These are phyloP conservation scores for Salminus brasiliensis DNA, from an alignment of 2,113 vertebrate species.

Conservation along the genomic window DNA sequence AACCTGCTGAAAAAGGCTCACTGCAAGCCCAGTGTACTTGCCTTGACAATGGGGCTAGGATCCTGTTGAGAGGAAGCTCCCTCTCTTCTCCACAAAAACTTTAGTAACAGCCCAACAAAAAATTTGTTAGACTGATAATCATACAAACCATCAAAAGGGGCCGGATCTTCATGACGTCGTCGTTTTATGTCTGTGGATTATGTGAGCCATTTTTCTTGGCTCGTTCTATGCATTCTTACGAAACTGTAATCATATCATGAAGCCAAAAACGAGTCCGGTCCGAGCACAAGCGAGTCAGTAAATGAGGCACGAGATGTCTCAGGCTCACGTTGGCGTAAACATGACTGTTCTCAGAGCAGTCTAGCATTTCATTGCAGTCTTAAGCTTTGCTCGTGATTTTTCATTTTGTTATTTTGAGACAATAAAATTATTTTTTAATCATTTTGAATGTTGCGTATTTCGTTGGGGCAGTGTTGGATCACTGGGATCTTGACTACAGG, in stretches of 20 bases:
- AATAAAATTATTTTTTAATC: conserved; percentile 54
- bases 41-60: not conserved
- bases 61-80: not conserved
- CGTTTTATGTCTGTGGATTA: not conserved
- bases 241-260: not conserved
- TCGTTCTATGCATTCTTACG: not conserved
- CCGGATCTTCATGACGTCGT: not conserved
- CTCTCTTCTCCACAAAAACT: not conserved
- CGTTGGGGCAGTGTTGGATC: too few species aligned
- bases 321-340: not conserved
- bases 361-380: not conserved
- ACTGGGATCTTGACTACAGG: too few species aligned
- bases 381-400: conserved; percentile 24
- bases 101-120: too few species aligned
- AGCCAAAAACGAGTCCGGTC: not conserved
- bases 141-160: not conserved
- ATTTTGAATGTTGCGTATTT: conserved; percentile 22
- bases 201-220: not conserved
- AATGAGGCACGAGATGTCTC: not conserved
- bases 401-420: conserved; percentile 43
- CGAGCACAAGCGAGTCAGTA: not conserved
- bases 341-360: not conserved
- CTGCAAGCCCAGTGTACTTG: not conserved
- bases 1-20: not conserved
- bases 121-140: not conserved